A percentile compares a stretch with the other conserved stretches of the same genome.
Evolutionary conservation across 2,797 vertebrate genomes (phyloP).

Genomic region (Agapornis canus): DNA sequence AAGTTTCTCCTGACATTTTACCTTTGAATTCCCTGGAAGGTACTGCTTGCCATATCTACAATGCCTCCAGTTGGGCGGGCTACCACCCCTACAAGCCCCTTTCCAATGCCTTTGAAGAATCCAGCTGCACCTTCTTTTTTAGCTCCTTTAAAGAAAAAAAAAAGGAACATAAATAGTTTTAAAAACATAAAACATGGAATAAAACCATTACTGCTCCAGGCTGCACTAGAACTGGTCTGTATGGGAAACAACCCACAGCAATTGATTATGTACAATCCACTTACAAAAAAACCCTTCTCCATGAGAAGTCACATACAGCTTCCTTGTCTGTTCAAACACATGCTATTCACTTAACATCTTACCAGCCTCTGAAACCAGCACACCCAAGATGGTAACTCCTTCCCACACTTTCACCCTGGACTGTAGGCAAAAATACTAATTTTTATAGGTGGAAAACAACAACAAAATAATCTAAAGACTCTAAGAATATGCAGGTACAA

Average conservation of each 20-base stretch:
- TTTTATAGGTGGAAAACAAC: not conserved
- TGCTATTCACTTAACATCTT: not conserved
- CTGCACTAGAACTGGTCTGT: not conserved
- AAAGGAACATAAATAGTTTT: not conserved
- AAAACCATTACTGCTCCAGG: not conserved
- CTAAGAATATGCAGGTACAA: not conserved
- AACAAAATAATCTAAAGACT: not conserved
- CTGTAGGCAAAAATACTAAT: not conserved
- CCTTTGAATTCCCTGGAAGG: constrained; percentile 98
- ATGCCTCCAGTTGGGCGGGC: constrained; percentile 93
- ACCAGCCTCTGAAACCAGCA: not conserved
- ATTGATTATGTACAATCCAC: rapidly evolving
- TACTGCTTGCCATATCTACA: constrained; percentile 97
- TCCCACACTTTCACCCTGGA: not conserved
- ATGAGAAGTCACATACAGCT: not conserved
- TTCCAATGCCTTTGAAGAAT: constrained; percentile 98
- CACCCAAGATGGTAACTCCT: not conserved
- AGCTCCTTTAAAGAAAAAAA: constrained; percentile 80
- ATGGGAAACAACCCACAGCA: not conserved
- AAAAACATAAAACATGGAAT: not conserved
- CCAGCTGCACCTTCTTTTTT: constrained; percentile 95
- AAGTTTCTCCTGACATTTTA: constrained; percentile 37
- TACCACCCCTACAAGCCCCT: constrained; percentile 93
- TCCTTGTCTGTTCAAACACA: not conserved
- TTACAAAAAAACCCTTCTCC: too few relatives aligned